phyloP scores from a whole-genome alignment of 2,888 invertebrate genomes.

The Rugalucina vietnamica region DNA sequence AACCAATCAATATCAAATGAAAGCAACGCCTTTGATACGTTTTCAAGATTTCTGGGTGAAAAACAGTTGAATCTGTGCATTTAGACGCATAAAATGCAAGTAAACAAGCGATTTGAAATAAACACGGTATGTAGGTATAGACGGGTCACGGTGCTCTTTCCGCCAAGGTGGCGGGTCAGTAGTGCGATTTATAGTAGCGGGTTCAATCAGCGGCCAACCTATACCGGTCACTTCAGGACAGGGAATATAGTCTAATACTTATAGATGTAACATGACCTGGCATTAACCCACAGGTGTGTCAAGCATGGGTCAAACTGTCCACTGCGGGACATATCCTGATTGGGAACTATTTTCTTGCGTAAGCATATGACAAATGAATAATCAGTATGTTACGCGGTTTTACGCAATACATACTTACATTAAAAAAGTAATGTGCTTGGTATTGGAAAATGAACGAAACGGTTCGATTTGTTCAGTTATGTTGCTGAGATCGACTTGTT shows the following conservation, averaged over 20 bases:
- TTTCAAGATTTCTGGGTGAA: not conserved
- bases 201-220: conserved; percentile 51
- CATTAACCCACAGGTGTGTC: not conserved
- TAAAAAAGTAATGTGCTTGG: too few species aligned
- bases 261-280: not conserved
- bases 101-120: not conserved
- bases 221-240: conserved; percentile 50
- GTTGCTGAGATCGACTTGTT: too few species aligned
- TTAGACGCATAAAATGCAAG: not conserved
- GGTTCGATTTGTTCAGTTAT: too few species aligned
- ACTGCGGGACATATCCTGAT: too few species aligned
- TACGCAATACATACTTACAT: not conserved
- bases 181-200: conserved; percentile 17
- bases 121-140: not conserved
- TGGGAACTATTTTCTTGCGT: conserved; percentile 49
- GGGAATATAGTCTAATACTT: not conserved
- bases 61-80: not conserved
- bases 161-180: not conserved
- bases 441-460: too few species aligned
- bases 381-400: not conserved
- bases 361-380: conserved; percentile 42
- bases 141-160: conserved; percentile 40
- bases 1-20: too few species aligned
- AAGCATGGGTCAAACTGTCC: not conserved
- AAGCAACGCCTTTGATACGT: too few species aligned